Evolutionary conservation across 2,888 invertebrate species (phyloP), one percentile per base, ranked within the genome.

Genomic region (Trachelus iudaicus): DNA sequence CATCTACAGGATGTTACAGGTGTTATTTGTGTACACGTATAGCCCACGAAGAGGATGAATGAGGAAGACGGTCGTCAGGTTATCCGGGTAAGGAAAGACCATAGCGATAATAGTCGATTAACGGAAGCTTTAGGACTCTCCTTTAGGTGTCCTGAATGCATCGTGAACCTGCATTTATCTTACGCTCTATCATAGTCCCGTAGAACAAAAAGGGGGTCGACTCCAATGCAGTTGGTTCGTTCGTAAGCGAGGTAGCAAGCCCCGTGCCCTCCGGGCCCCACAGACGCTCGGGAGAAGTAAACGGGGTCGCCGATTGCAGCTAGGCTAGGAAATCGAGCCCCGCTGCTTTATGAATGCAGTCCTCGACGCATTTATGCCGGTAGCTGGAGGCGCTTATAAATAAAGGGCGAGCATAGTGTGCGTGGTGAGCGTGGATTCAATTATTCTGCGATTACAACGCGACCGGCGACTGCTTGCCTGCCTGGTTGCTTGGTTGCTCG

Each of bases 361-460:
- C 85, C 87, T 85, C 87, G 87, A 81, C 81, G 87, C 87, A 85
- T 87, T 87, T 88, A 89, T 87, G 87, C 87, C 84, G 84, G 86
- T 85, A 83, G 87, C 89, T 86, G 79, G 79, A 84, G 88, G 89
- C 88, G 86, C 87, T 90, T 89, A 89, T 89, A 90, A 90, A 90
- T 90, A 89, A 89, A 90, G 87, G 84, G 83, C 80, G 82, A 80
- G 82, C 77, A 76, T 71, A 77, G 76, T 76, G 81, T 74, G 82
- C 82, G 80, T 78, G 77, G 84, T 79, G 83, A 83, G 83, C 85
- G 83, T 84, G 84, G 88, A 90, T 90, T 90, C 90, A 90, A 90
- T 90, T 90, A 90, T 90, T 90, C 89, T 85, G 85, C 89, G 87
- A 90, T 90, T 89, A 89, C 89, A 88, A 81, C 83, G 82, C 76